Evolutionary conservation across 2,888 invertebrate species (phyloP), one percentile per base, ranked within the genome.

Genomic region (Digitonthophagus gazella): DNA sequence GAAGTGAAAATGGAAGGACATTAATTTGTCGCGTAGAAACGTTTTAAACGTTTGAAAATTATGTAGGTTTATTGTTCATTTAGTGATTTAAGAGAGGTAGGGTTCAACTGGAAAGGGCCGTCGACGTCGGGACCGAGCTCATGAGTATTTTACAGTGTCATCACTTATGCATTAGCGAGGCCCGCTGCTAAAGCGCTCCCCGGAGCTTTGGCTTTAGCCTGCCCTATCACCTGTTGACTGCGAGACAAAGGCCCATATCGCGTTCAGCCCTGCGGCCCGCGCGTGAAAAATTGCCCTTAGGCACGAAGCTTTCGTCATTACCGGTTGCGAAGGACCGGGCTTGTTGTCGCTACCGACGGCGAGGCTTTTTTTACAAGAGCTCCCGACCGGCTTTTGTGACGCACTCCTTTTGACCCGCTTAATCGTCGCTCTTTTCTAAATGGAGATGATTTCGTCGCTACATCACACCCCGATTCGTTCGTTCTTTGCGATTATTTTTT

Each of bases 121-220:
- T 18, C 19, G 16, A 69, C 71, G 69, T 69, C 71, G 68, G 69
- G 28, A 68, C 67, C 68, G 65, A 68, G 75, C 76, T 76, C 77
- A 74, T 77, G 76, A 76, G 76, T 79, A 79, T 79, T 78, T 79
- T 82, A 84, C 83, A 83, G 82, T 80, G 84, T 83, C 85, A 86
- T 87, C 86, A 87, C 84, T 87, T 86, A 87, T 87, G 86, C 86
- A 87, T 87, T 85, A 85, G 84, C 82, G 82, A 79, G 83, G 80
- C 80, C 81, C 81, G 82, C 81, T 80, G 78, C 78, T 81, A 85
- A 86, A 86, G 84, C 84, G 85, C 78, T 85, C 86, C 85, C 72
- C 81, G 83, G 83, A 80, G 75, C 77, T 73, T 76, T 61, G 61
- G 19, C 61, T 19, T 44, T 44, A 44, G 28, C 28, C 28, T 44